A percentile compares a stretch with the other conserved stretches of the same genome.
Evolutionary conservation across 2,797 vertebrate genomes (phyloP).

Genomic region (Syndactyla subalaris): DNA sequence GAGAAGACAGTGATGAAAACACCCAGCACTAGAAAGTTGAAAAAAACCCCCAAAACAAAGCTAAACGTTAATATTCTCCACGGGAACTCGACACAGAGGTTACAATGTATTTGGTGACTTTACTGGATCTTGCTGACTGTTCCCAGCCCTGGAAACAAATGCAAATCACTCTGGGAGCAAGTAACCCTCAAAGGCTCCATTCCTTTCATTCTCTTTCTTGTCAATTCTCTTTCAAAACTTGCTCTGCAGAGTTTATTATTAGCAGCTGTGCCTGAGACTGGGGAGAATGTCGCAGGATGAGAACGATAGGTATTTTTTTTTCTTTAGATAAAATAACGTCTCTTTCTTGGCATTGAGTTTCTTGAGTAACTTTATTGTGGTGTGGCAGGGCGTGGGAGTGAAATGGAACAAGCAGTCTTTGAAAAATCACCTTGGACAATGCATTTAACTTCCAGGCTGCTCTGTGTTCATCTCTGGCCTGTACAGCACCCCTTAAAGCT

Average conservation of each 20-base stretch:
- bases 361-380: background rate
- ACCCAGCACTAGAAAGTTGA: background rate
- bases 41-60: background rate
- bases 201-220: conserved; percentile 36
- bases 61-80: background rate
- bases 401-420: background rate
- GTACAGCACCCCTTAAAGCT: background rate
- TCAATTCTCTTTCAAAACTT: conserved; percentile 34
- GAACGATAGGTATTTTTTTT: background rate
- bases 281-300: background rate
- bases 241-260: conserved; percentile 21
- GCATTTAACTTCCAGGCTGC: background rate
- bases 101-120: conserved; percentile 11
- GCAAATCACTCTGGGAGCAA: conserved; percentile 4
- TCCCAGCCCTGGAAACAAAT: conserved; percentile 15
- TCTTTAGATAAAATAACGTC: background rate
- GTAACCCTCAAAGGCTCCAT: background rate
- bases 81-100: background rate
- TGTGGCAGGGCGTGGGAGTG: background rate
- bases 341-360: background rate
- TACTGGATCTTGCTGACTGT: background rate
- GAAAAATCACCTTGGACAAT: background rate
- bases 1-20: background rate
- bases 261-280: background rate
- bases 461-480: background rate